Base-by-base conservation (phyloP, 2,888 invertebrate species). In the Drosophila diplacantha region DNA sequence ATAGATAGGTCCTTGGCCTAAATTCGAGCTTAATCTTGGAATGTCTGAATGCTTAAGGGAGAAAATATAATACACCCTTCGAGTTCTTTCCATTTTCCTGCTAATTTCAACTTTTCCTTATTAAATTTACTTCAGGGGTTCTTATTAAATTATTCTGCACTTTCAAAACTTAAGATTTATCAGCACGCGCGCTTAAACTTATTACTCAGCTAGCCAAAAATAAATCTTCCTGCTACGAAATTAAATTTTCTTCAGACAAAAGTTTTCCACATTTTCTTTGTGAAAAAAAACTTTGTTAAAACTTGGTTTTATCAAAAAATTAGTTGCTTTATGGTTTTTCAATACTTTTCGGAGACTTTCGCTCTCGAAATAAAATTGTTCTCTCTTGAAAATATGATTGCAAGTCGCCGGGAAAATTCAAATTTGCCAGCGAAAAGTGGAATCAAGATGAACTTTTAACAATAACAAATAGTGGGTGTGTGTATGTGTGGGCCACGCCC, bases 401-500 rank as follows among this genome's bases (percentile, higher is more conserved):
- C 26, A 60, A 49, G n/a, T 47, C 38, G 14, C 12, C n/a, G 7
- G 22, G 12, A 60, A 47, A 60, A n/a, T 49, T 39, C 31, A 59
- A 46, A 46, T 60, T 49, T 60, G 14, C 41, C 14, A 51, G 37
- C 29, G 37, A 38, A 56, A 18, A 53, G 16, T n/a, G 16, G n/a
- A 39, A 50, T 39, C 38, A 39, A 49, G 60, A 61, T 39, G 24
- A 24, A 34, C 29, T 37, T 29, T 26, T 20, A 39, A 39, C 50
- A 72, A 69, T 65, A 74, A 59, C 64, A 80, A 75, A 74, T 63
- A 60, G 67, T 55, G 38, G 18, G 41, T 31, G 41, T 5, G n/a
- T 41, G 24, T 46, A 20, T 29, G 51, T 50, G 31, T 34, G 20
- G 5, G 35, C 57, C 57, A 56, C 57, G 34, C 43, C 58, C 43